A percentile compares a stretch with the other conserved stretches of the same genome.
These are phyloP conservation scores for Rhizoglyphus robini DNA, from an alignment of 1,140 invertebrate genomes.

Conservation along the genomic window DNA sequence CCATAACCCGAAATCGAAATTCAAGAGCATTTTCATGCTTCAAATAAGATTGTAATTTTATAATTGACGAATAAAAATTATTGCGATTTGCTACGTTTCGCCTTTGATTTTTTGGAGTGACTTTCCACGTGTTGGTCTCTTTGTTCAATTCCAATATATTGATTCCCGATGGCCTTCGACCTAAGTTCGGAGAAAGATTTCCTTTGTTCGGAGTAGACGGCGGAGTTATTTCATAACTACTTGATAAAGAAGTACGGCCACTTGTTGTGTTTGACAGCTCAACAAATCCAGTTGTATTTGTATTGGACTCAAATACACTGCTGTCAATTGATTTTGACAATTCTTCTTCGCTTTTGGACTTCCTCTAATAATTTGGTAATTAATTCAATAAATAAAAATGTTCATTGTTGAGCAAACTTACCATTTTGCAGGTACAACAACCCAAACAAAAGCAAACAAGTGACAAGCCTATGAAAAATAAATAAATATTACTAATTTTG, in stretches of 20 bases:
- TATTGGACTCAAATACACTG: neutral
- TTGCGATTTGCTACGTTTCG: neutral
- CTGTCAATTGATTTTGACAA: neutral
- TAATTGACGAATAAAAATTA: neutral
- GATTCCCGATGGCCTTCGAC: neutral
- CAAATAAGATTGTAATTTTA: slow-evolving; percentile 21
- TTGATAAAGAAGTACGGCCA: too few species aligned
- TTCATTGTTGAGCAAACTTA: too few species aligned
- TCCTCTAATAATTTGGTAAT: neutral
- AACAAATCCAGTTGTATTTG: neutral
- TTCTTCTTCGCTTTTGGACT: neutral
- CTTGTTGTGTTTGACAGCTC: neutral
- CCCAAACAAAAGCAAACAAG: too few species aligned
- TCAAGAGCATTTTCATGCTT: slow-evolving; percentile 25
- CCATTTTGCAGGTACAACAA: too few species aligned
- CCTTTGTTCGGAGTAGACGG: neutral
- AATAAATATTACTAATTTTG: too few species aligned
- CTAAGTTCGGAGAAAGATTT: neutral
- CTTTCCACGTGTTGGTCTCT: slow-evolving; percentile 18
- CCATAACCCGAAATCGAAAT: slow-evolving; percentile 25
- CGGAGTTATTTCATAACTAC: neutral
- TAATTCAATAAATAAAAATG: neutral
- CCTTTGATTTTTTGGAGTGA: neutral
- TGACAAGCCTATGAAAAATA: too few species aligned
- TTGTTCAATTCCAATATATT: slow-evolving; percentile 16